phyloP scores from a whole-genome alignment of 2,113 vertebrate species.

The Aix galericulata region DNA sequence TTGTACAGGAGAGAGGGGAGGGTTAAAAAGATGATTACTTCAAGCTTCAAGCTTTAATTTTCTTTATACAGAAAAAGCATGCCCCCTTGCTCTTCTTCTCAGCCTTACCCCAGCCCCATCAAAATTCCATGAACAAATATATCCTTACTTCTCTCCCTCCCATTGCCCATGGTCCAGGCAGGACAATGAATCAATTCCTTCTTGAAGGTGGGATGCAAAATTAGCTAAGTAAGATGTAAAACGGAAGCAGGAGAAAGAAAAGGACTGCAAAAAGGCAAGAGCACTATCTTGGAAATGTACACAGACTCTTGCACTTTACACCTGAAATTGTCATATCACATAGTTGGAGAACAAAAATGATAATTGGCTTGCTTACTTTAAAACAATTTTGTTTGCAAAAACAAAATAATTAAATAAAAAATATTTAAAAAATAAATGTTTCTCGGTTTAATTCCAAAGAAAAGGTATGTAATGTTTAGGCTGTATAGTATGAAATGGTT shows the following conservation, averaged over 20 bases:
- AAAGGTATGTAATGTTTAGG: background rate
- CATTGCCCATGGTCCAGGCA: background rate
- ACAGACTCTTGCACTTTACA: background rate
- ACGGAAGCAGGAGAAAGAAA: background rate
- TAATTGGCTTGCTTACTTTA: background rate
- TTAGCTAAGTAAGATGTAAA: background rate
- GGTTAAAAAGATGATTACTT: background rate
- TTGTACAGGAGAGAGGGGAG: background rate
- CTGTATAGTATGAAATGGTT: background rate
- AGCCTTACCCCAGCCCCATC: accelerated
- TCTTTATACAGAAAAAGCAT: background rate
- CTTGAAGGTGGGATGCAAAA: background rate
- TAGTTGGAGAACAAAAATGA: background rate
- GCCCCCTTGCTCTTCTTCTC: background rate
- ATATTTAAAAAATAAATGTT: background rate
- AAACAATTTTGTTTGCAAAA: background rate
- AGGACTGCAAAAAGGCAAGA: background rate
- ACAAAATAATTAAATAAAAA: background rate
- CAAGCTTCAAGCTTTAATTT: background rate
- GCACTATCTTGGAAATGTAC: background rate
- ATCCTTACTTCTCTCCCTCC: background rate
- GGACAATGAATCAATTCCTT: background rate
- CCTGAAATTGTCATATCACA: background rate
- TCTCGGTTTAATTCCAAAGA: background rate
- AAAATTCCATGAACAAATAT: background rate